Evolutionary conservation across 1,140 invertebrate genomes (phyloP).

Genomic region (Lepidurus packardi): DNA sequence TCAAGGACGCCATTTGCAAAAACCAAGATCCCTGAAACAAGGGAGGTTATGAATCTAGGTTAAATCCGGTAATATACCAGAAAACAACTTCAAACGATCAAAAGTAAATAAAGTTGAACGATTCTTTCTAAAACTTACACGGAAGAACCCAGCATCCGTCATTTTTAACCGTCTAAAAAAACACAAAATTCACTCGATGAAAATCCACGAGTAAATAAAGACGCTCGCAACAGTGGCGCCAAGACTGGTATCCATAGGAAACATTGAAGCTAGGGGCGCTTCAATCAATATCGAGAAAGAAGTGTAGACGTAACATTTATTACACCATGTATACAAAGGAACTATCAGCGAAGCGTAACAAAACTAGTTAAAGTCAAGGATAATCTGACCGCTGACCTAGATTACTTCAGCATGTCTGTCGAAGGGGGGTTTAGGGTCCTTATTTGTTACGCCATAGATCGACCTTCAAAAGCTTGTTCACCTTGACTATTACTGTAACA

Average conservation of each 20-base stretch:
- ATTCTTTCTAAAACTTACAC: conserved; percentile 41
- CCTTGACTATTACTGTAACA: background rate
- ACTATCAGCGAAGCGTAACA: no score
- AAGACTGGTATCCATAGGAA: background rate
- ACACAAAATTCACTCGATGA: background rate
- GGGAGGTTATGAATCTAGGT: conserved; percentile 5
- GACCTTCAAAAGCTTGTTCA: background rate
- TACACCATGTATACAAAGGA: no score
- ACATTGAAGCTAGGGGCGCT: background rate
- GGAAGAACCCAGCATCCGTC: conserved; percentile 52
- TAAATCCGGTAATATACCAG: background rate
- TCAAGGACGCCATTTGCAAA: conserved; percentile 9
- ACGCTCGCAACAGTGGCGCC: background rate
- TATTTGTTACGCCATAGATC: background rate
- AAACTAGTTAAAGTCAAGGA: background rate
- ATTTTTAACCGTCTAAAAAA: conserved; percentile 40
- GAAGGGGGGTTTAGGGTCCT: background rate
- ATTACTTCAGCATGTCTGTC: background rate
- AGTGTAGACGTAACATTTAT: no score
- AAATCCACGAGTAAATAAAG: conserved; percentile 5
- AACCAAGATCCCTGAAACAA: conserved; percentile 26
- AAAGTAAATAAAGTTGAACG: background rate
- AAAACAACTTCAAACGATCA: conserved; percentile 25
- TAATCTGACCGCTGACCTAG: background rate
- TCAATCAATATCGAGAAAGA: background rate